Evolutionary conservation across 2,113 vertebrate genomes (phyloP).

Genomic region (Pagrus major): DNA sequence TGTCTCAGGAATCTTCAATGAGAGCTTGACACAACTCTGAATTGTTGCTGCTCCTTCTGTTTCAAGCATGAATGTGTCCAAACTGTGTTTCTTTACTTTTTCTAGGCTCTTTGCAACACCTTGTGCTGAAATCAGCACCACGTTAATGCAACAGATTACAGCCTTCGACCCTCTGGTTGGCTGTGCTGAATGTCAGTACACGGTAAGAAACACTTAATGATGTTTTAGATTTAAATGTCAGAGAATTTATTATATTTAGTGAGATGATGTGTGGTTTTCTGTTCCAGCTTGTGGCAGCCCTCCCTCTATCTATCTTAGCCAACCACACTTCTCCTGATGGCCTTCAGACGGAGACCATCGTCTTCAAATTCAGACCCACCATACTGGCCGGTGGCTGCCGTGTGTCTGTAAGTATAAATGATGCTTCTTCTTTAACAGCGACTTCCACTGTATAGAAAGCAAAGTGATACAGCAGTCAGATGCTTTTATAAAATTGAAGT

Average conservation of each 20-base stretch:
- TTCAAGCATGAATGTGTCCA: neutral
- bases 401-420: conserved; percentile 32
- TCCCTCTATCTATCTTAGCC: conserved; percentile 15
- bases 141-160: conserved; percentile 48
- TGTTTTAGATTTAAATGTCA: neutral
- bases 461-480: too few relatives aligned
- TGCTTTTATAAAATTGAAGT: too few relatives aligned
- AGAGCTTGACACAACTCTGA: neutral
- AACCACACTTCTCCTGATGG: conserved; percentile 52
- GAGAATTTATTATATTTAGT: neutral
- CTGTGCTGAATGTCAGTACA: conserved; percentile 44
- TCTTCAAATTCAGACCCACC: conserved; percentile 9
- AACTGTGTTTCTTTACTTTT: neutral
- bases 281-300: conserved; percentile 45
- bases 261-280: neutral
- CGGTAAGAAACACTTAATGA: conserved; percentile 2
- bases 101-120: conserved; percentile 48
- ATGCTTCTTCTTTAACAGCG: neutral
- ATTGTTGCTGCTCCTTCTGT: neutral
- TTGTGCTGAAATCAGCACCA: conserved; percentile 32
- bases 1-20: neutral
- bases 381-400: conserved; percentile 19
- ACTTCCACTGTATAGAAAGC: too few relatives aligned
- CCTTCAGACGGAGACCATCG: conserved; percentile 34
- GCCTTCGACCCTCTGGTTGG: conserved; percentile 29